Percentiles rank a stretch among this genome's conserved stretches.
These are phyloP conservation scores for Rhinopithecus roxellana DNA, from an alignment of 2,113 vertebrate species.

Conservation along the genomic window DNA sequence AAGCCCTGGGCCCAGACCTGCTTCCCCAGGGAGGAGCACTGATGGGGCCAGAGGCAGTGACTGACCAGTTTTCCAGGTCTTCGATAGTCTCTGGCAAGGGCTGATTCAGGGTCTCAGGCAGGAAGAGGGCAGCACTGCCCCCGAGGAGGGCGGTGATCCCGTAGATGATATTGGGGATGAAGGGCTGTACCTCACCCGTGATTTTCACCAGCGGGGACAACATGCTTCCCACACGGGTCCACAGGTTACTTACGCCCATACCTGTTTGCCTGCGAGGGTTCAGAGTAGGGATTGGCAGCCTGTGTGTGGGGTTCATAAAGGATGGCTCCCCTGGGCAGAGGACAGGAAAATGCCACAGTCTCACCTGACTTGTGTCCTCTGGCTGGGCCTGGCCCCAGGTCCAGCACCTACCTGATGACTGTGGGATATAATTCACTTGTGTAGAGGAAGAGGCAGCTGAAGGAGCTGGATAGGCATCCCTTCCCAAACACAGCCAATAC, in stretches of 20 bases:
- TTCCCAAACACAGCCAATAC: conserved; percentile 91
- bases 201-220: conserved; percentile 76
- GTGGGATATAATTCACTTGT: conserved; percentile 84
- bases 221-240: conserved; percentile 79
- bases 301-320: background rate
- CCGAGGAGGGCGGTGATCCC: conserved; percentile 71
- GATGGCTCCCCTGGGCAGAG: background rate
- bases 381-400: fast-evolving
- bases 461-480: conserved; percentile 91
- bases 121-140: conserved; percentile 70
- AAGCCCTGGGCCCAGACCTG: background rate
- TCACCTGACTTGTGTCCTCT: background rate
- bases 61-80: conserved; percentile 76
- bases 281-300: background rate
- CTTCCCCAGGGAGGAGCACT: background rate
- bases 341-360: background rate
- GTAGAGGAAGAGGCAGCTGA: conserved; percentile 89
- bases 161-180: conserved; percentile 76
- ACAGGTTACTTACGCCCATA: conserved; percentile 73
- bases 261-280: conserved; percentile 77
- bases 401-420: conserved; percentile 76
- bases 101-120: conserved; percentile 80
- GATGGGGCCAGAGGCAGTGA: background rate
- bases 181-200: conserved; percentile 62
- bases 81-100: conserved; percentile 79